phyloP scores from a whole-genome alignment of 2,113 vertebrate species.

The Passer domesticus region DNA sequence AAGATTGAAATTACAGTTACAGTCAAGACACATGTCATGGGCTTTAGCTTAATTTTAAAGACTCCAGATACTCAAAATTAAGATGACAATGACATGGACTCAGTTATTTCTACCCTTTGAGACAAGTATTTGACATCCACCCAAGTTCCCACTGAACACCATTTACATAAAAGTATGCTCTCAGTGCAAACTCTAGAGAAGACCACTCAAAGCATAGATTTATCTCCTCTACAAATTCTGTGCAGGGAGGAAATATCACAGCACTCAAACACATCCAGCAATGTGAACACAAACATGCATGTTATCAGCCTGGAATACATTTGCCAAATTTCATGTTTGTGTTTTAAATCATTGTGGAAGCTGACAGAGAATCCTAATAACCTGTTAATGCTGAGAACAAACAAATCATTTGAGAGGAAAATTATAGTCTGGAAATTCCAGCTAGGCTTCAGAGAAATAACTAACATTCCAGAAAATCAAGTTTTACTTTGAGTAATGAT shows the following conservation, averaged over 20 bases:
- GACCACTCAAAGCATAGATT: neutral
- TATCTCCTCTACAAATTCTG: neutral
- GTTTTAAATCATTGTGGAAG: neutral
- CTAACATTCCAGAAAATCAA: neutral
- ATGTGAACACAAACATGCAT: neutral
- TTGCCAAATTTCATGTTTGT: neutral
- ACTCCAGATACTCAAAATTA: neutral
- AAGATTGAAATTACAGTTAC: neutral
- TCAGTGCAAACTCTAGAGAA: neutral
- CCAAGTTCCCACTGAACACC: neutral
- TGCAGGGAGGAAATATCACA: neutral
- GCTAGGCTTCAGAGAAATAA: neutral
- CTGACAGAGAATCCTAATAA: neutral
- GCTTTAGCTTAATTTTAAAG: neutral
- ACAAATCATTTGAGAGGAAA: neutral
- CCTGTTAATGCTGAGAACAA: neutral
- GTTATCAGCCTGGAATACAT: neutral
- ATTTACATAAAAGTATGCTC: neutral
- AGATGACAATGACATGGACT: neutral
- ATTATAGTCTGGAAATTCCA: neutral
- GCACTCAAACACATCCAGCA: neutral
- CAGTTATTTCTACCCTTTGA: neutral
- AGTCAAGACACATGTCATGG: neutral
- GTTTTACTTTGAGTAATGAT: conserved; percentile 17
- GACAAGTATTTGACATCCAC: neutral